Base-by-base conservation (phyloP, 2,888 invertebrate species). In the Drosophila conformis region DNA sequence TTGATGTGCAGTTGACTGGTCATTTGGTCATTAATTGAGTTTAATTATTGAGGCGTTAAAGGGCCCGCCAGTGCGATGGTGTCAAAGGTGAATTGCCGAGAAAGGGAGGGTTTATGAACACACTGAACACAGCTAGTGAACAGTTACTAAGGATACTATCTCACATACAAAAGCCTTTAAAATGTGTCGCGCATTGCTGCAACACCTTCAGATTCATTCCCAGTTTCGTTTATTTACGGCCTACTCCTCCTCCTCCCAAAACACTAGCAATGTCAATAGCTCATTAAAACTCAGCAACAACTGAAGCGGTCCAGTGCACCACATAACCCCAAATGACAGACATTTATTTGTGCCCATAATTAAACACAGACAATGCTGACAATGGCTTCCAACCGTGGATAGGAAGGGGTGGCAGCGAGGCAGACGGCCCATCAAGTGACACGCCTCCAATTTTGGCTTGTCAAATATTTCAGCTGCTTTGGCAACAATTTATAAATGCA, bases 271-370 rank as follows among this genome's bases (percentile, higher is more conserved):
- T 76, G 72, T 68, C 69, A 74, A 77, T 81, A 74, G 79, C 83
- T 86, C 83, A 83, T 83, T 81, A 86, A 83, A 83, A 76, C 59
- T 69, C 80, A 27, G 52, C 66, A 67, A 67, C 60, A 60, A 53
- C 42, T n/a, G 61, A 31, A 56, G 38, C 21, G 54, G 52, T 36
- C 67, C 29, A 51, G 57, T 62, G 61, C 62, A 85, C 87, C 79
- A 71, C 67, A 77, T 68, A 81, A 73, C 80, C 70, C 80, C 70
- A 62, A 69, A 73, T 73, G 74, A 76, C 68, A 73, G 88, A 82
- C 87, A 88, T 87, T 90, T 87, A 86, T 90, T 82, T 87, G 75
- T 63, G 69, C 59, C 84, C 82, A 87, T 90, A 90, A 87, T 87
- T 88, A 88, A 87, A 80, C 78, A 42, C 83, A 81, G 89, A 82